Conservation (phyloP, 2,797 vertebrate species). For the Gephyroberyx darwinii region DNA sequence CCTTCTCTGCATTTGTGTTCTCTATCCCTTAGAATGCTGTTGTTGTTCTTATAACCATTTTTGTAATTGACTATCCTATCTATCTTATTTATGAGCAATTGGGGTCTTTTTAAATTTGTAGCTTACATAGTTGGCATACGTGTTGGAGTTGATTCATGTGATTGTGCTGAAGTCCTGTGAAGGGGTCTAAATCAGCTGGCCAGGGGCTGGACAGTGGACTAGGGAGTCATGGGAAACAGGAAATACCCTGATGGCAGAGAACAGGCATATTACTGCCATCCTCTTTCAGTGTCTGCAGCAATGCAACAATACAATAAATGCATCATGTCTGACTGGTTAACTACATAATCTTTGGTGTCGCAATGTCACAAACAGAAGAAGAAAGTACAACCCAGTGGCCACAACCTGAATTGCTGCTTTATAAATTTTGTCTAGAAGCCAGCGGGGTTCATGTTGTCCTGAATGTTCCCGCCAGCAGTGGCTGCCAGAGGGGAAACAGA, state of each 20-base stretch:
- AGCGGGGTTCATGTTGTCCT: conserved; percentile 71
- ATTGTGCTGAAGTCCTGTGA: conserved; percentile 3
- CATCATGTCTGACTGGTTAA: conserved; percentile 44
- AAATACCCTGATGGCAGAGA: conserved; percentile 52
- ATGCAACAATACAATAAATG: conserved; percentile 33
- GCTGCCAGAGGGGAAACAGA: conserved; percentile 70
- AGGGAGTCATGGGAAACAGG: conserved; percentile 64
- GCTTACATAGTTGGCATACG: background rate
- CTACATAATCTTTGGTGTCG: conserved; percentile 32
- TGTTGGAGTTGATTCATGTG: background rate
- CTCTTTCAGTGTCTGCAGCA: conserved; percentile 46
- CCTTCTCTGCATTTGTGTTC: conserved; percentile 24
- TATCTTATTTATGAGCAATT: conserved; percentile 6
- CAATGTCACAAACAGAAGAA: conserved; percentile 51
- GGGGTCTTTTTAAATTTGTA: conserved; percentile 6
- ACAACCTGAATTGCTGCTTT: conserved; percentile 62
- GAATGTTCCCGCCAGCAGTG: conserved; percentile 69
- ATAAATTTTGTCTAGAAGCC: conserved; percentile 71
- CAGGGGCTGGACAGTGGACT: conserved; percentile 38
- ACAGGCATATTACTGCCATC: conserved; percentile 47
- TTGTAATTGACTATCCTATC: background rate
- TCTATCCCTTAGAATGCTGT: conserved; percentile 1
- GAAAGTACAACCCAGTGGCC: conserved; percentile 62
- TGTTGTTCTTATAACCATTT: background rate
- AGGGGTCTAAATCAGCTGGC: conserved; percentile 32